phyloP scores from a whole-genome alignment of 1,140 invertebrate species.

The Dreissena rostriformis region DNA sequence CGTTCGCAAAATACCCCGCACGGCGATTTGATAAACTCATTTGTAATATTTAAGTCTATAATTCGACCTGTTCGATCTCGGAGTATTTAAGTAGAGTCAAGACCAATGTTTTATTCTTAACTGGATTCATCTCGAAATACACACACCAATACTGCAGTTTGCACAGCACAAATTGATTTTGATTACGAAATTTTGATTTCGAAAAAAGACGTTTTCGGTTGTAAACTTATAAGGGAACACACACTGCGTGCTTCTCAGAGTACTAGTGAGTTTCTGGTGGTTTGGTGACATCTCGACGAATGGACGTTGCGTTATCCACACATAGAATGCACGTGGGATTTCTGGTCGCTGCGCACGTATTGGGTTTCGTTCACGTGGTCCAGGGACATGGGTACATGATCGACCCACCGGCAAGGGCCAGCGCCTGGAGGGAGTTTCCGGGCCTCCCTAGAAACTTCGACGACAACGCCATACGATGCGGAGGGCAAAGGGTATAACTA shows the following conservation, averaged over 20 bases:
- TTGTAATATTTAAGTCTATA: background rate
- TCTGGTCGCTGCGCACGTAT: background rate
- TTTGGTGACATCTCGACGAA: background rate
- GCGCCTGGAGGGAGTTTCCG: background rate
- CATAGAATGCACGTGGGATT: background rate
- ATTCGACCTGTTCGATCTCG: too few relatives aligned
- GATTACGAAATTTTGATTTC: background rate
- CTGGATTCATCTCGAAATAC: background rate
- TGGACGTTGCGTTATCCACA: too few relatives aligned
- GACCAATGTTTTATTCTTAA: background rate
- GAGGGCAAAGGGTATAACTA: background rate
- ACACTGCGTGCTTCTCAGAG: background rate
- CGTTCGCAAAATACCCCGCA: background rate
- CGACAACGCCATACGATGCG: background rate
- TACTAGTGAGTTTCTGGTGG: background rate
- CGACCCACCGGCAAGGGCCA: background rate
- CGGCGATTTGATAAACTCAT: conserved; percentile 1
- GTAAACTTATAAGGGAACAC: background rate
- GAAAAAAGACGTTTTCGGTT: background rate
- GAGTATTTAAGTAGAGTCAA: background rate
- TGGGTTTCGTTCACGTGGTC: background rate
- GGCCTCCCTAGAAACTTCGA: background rate
- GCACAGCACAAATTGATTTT: background rate
- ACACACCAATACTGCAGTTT: background rate
- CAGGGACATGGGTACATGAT: background rate